These are phyloP conservation scores for Calidris pugnax DNA, from an alignment of 2,113 vertebrate genomes.

Conservation along the genomic window DNA sequence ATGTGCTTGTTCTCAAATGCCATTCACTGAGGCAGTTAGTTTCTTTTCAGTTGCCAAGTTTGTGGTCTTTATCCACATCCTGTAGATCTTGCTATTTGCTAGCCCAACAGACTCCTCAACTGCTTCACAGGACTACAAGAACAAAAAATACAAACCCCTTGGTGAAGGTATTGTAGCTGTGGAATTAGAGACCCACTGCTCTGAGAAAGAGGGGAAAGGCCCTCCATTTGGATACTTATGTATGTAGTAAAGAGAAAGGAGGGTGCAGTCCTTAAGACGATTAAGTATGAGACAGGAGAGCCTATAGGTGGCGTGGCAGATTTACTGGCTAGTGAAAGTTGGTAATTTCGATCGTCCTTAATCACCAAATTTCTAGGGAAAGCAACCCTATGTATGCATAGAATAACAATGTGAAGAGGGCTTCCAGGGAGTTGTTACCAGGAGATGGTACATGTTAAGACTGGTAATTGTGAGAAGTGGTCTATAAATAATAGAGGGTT, in stretches of 20 bases:
- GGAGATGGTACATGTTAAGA: background rate
- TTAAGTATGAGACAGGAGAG: background rate
- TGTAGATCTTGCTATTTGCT: background rate
- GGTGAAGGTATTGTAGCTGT: accelerated
- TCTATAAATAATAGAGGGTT: background rate
- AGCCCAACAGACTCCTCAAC: background rate
- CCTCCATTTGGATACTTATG: accelerated
- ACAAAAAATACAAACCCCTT: background rate
- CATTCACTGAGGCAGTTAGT: background rate
- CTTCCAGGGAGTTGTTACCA: background rate
- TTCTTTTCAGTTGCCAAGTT: background rate
- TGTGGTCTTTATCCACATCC: background rate
- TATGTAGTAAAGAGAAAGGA: background rate
- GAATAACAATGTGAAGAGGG: background rate
- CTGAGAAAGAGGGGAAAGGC: background rate
- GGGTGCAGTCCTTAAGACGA: accelerated
- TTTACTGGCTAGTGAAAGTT: background rate
- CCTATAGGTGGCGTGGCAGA: background rate
- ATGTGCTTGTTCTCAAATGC: background rate
- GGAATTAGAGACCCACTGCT: background rate
- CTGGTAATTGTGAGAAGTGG: background rate
- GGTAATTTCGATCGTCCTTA: background rate
- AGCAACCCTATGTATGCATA: accelerated
- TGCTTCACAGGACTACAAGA: background rate
- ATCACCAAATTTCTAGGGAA: background rate